Conservation (phyloP, 2,797 vertebrate genomes). For the Odontamblyopus lacepedii region DNA sequence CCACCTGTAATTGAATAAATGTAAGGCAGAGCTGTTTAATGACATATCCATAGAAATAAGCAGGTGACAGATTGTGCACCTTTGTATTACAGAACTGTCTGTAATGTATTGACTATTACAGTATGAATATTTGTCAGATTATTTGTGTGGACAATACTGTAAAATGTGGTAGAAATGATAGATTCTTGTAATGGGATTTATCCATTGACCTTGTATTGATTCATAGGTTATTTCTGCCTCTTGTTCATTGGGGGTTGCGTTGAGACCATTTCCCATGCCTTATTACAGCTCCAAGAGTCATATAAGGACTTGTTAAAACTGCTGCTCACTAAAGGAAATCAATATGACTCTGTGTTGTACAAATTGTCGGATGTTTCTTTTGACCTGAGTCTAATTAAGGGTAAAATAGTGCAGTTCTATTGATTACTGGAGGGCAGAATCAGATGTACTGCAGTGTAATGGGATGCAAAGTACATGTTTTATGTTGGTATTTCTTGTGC, state of each 20-base stretch:
- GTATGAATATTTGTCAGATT: not conserved
- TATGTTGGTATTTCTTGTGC: not conserved
- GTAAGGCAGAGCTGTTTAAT: too few relatives aligned
- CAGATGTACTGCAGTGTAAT: not conserved
- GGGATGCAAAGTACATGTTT: not conserved
- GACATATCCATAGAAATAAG: too few relatives aligned
- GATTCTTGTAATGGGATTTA: not conserved
- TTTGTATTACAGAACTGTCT: not conserved
- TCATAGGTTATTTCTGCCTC: slow-evolving; percentile 21
- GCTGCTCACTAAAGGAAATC: slow-evolving; percentile 59
- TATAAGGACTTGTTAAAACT: slow-evolving; percentile 56
- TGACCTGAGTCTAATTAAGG: slow-evolving; percentile 55
- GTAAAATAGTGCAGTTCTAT: slow-evolving; percentile 58
- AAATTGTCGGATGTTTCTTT: slow-evolving; percentile 20
- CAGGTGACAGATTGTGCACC: too few relatives aligned
- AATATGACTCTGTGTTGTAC: slow-evolving; percentile 44
- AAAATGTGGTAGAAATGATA: not conserved
- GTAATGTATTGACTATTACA: not conserved
- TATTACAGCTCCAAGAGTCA: slow-evolving; percentile 60
- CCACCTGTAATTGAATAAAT: too few relatives aligned
- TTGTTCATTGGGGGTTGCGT: not conserved
- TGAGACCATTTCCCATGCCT: slow-evolving; percentile 26
- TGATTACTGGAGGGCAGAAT: slow-evolving; percentile 54
- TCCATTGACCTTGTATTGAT: slow-evolving; percentile 24
- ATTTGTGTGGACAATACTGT: too few relatives aligned